phyloP scores from a whole-genome alignment of 2,888 invertebrate species.

The Harmothoe impar region DNA sequence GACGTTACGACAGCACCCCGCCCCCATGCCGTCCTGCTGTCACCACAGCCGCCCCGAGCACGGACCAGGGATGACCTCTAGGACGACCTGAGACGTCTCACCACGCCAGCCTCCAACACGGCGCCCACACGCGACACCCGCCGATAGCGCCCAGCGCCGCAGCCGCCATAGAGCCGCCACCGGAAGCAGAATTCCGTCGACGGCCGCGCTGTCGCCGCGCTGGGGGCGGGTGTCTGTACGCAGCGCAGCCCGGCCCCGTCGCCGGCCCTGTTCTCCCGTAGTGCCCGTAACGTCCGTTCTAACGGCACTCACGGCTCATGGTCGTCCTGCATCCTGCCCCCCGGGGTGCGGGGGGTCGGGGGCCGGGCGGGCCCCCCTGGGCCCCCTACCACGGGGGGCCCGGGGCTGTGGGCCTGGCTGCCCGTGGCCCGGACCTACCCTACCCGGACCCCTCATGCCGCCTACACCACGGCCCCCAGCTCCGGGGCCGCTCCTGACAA shows the following conservation, averaged over 20 bases:
- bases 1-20: no score
- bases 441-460: constrained; percentile 34
- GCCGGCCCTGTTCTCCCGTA: constrained; percentile 46
- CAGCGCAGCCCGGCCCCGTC: constrained; percentile 60
- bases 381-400: not conserved
- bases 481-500: constrained; percentile 31
- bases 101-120: not conserved
- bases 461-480: not conserved
- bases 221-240: constrained; percentile 54
- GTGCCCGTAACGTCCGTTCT: not conserved
- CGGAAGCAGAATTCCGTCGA: not conserved
- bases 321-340: not conserved
- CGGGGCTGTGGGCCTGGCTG: constrained; percentile 57
- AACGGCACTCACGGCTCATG: no score
- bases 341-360: not conserved
- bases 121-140: not conserved
- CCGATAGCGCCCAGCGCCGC: not conserved
- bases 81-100: no score
- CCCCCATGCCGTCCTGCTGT: no score
- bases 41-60: no score
- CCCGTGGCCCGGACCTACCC: constrained; percentile 59
- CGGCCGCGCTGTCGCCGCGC: constrained; percentile 28
- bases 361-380: not conserved
- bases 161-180: not conserved
- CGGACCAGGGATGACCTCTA: no score